Percentiles rank a stretch among this genome's conserved stretches.
Evolutionary conservation across 2,797 vertebrate species (phyloP).

Genomic region (Sebastes minor): DNA sequence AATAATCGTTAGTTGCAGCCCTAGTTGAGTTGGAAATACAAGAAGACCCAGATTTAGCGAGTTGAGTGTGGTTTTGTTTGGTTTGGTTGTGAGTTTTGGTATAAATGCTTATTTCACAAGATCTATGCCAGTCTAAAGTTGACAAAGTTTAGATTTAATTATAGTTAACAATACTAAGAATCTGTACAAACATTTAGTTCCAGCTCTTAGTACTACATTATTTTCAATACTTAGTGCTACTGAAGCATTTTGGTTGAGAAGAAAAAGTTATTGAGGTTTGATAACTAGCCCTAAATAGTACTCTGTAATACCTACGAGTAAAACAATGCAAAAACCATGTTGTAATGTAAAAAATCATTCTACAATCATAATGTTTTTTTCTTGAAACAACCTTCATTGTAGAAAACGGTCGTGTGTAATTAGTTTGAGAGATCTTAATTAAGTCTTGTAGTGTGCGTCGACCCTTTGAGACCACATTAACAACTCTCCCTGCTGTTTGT

Average conservation of each 20-base stretch:
- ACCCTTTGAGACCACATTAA: slow-evolving; percentile 46
- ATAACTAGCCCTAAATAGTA: background rate
- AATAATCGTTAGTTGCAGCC: no score
- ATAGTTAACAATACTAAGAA: background rate
- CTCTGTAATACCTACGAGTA: background rate
- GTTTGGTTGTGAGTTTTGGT: background rate
- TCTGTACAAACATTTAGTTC: background rate
- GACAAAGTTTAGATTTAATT: background rate
- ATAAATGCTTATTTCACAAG: background rate
- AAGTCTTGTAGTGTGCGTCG: slow-evolving; percentile 5
- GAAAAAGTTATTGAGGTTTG: background rate
- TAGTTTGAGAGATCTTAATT: slow-evolving; percentile 46
- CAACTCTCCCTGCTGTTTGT: slow-evolving; percentile 34
- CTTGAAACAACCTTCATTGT: background rate
- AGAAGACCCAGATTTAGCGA: background rate
- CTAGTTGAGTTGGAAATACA: background rate
- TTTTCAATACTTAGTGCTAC: background rate
- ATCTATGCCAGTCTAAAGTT: background rate
- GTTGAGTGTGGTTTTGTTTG: background rate
- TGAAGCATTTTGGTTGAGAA: background rate
- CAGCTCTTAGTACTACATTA: background rate
- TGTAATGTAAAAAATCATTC: background rate
- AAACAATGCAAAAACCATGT: background rate
- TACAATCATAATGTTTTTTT: background rate
- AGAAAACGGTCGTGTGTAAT: slow-evolving; percentile 19